A percentile compares a stretch with the other conserved stretches of the same genome.
Evolutionary conservation across 2,797 vertebrate genomes (phyloP).

Genomic region (Scarus forsteni): DNA sequence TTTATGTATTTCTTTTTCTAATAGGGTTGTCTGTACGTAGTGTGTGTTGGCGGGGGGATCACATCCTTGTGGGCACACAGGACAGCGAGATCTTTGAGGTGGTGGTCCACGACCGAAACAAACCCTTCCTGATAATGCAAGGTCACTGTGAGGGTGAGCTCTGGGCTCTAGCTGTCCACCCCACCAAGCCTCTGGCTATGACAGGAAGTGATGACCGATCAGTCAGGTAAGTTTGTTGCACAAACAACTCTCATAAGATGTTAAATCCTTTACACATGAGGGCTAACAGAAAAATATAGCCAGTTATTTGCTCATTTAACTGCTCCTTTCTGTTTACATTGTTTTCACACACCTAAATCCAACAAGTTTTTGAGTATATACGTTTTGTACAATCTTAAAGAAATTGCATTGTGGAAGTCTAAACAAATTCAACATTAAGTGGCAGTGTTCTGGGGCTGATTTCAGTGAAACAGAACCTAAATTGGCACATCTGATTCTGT

Average conservation of each 20-base stretch:
- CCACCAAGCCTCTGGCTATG: slow-evolving; percentile 96
- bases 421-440: too few relatives aligned
- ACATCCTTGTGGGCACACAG: slow-evolving; percentile 97
- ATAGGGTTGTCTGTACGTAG: slow-evolving; percentile 96
- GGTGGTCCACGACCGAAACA: slow-evolving; percentile 97
- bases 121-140: slow-evolving; percentile 99
- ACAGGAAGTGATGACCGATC: slow-evolving; percentile 98
- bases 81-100: slow-evolving; percentile 99
- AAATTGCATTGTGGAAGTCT: too few relatives aligned
- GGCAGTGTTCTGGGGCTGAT: too few relatives aligned
- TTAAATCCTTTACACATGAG: background rate
- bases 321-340: too few relatives aligned
- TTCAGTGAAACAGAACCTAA: too few relatives aligned
- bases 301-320: too few relatives aligned
- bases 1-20: slow-evolving; percentile 7
- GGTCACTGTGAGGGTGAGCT: slow-evolving; percentile 99
- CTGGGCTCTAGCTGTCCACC: slow-evolving; percentile 97
- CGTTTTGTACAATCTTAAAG: too few relatives aligned
- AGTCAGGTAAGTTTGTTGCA: slow-evolving; percentile 87
- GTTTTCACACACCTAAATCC: too few relatives aligned
- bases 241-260: background rate
- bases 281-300: too few relatives aligned
- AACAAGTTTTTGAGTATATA: too few relatives aligned
- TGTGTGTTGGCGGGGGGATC: slow-evolving; percentile 98
- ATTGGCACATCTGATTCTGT: too few relatives aligned